These are phyloP conservation scores for Capitulum mitella DNA, from an alignment of 2,888 invertebrate species.

Conservation along the genomic window DNA sequence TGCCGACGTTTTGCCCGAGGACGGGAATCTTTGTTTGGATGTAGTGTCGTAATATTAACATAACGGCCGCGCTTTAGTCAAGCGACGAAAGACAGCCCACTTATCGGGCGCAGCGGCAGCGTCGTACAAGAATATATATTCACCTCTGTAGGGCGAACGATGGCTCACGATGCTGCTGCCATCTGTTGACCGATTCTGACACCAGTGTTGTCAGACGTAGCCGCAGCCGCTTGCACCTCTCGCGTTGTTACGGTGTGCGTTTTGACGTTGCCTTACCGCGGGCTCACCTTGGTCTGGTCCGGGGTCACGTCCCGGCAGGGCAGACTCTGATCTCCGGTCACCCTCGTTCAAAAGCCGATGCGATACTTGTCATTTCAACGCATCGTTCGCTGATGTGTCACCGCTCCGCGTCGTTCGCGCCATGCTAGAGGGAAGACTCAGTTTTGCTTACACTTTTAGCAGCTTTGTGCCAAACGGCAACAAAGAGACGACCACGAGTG, in stretches of 20 bases:
- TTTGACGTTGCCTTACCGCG: neutral
- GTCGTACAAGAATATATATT: neutral
- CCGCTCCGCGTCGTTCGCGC: neutral
- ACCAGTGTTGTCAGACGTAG: neutral
- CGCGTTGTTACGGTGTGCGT: slow-evolving; percentile 10
- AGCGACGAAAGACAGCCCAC: neutral
- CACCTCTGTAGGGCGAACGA: neutral
- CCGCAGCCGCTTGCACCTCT: neutral
- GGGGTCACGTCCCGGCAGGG: neutral
- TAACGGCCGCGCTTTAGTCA: neutral
- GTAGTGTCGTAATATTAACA: slow-evolving; percentile 3
- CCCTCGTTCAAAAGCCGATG: neutral
- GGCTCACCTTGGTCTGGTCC: neutral
- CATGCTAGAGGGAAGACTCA: neutral
- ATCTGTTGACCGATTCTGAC: neutral
- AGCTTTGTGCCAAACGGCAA: neutral
- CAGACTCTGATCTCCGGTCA: neutral
- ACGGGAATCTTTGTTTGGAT: neutral
- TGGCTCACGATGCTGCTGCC: neutral
- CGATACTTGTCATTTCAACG: neutral
- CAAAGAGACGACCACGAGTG: neutral
- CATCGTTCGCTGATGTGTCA: neutral
- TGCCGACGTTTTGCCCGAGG: too few relatives aligned
- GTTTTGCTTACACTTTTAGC: neutral
- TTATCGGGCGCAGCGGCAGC: neutral